phyloP scores from a whole-genome alignment of 2,113 vertebrate genomes.

The Cyanocitta stelleri region DNA sequence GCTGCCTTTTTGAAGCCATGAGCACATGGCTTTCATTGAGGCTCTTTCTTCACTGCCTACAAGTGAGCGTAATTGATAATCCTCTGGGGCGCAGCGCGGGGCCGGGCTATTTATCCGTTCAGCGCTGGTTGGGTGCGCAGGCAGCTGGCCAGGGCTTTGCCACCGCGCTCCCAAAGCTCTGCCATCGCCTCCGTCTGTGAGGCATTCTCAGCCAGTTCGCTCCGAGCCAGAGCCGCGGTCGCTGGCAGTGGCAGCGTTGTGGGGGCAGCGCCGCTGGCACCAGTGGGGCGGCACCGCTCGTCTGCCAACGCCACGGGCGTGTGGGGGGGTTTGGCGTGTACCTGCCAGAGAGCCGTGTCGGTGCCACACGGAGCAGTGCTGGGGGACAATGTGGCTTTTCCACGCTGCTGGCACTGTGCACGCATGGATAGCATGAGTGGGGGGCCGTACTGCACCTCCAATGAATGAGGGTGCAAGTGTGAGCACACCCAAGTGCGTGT shows the following conservation, averaged over 20 bases:
- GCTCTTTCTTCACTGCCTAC: not conserved
- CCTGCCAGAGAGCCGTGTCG: not conserved
- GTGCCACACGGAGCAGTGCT: rapidly evolving
- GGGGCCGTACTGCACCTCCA: not conserved
- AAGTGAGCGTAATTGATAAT: not conserved
- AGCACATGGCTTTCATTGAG: constrained; percentile 8
- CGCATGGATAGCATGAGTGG: rapidly evolving
- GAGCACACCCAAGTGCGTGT: rapidly evolving
- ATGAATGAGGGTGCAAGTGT: not conserved
- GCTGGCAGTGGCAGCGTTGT: not conserved
- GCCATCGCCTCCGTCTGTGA: not conserved
- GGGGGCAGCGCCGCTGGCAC: not conserved
- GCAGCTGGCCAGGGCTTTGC: not conserved
- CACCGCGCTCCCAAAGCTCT: not conserved
- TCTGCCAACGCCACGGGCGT: not conserved
- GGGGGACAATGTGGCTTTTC: rapidly evolving
- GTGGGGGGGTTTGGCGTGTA: rapidly evolving
- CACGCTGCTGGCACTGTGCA: rapidly evolving
- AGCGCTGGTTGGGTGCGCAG: rapidly evolving
- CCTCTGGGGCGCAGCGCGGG: not conserved
- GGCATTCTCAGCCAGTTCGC: rapidly evolving
- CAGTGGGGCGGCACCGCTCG: not conserved
- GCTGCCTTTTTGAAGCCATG: not conserved
- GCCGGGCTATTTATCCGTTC: not conserved
- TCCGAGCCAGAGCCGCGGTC: not conserved